These are phyloP conservation scores for Epizoanthus illoricatus DNA, from an alignment of 92 coral and sea anemone genomes.

Conservation along the genomic window DNA sequence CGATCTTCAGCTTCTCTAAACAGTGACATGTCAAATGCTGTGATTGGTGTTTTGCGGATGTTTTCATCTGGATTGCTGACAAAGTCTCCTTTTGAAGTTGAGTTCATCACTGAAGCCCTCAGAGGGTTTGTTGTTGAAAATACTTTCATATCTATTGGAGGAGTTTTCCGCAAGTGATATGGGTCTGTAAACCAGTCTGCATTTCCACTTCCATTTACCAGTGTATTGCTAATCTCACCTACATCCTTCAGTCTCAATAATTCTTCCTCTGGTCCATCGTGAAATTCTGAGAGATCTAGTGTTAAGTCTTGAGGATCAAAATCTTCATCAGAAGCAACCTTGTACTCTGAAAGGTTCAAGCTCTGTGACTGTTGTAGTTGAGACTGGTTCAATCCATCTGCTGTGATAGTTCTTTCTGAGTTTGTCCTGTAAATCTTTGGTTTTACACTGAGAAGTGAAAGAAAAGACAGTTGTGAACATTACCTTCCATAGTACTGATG, in stretches of 20 bases:
- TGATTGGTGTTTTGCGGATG: conserved; percentile 73
- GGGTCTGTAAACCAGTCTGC: conserved; percentile 88
- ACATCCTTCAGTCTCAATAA: conserved; percentile 66
- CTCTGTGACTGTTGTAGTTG: conserved; percentile 38
- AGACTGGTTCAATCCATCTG: conserved; percentile 31
- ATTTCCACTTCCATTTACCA: conserved; percentile 52
- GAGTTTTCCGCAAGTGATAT: conserved; percentile 63
- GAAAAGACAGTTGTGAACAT: not conserved
- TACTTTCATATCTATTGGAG: conserved; percentile 63
- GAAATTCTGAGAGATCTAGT: conserved; percentile 76
- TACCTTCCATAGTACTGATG: too few relatives aligned
- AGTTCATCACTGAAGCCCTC: conserved; percentile 80
- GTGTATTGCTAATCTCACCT: conserved; percentile 33
- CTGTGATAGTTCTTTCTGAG: conserved; percentile 77
- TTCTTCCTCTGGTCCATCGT: conserved; percentile 79
- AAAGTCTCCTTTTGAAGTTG: conserved; percentile 73
- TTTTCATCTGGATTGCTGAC: conserved; percentile 69
- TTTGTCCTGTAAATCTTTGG: conserved; percentile 83
- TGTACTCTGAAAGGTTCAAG: conserved; percentile 54
- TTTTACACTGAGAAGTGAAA: conserved; percentile 51
- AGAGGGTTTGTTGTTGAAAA: conserved; percentile 73
- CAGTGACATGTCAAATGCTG: conserved; percentile 78
- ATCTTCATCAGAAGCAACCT: conserved; percentile 62
- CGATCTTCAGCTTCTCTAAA: conserved; percentile 84
- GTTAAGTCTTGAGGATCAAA: conserved; percentile 67